Conservation (phyloP, 2,888 invertebrate species). For the Campoletis raptor region DNA sequence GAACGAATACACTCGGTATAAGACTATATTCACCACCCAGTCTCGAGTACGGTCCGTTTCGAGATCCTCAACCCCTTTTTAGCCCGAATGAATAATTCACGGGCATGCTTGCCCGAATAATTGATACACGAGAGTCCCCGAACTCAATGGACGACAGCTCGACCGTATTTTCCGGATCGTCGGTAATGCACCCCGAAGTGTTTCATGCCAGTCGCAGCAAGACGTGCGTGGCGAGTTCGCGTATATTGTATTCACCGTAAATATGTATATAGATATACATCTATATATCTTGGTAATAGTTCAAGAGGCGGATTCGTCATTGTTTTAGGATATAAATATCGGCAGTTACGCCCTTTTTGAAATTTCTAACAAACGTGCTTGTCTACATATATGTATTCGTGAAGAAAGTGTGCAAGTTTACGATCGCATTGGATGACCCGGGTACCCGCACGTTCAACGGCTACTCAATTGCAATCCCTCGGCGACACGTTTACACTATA, state of each 20-base stretch:
- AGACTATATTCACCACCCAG: slow-evolving; percentile 36
- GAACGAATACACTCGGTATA: slow-evolving; percentile 38
- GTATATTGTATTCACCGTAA: slow-evolving; percentile 45
- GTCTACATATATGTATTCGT: neutral
- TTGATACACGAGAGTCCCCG: slow-evolving; percentile 76
- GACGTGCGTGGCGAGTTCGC: slow-evolving; percentile 61
- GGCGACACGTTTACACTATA: slow-evolving; percentile 29
- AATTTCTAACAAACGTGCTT: neutral
- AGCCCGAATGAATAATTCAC: slow-evolving; percentile 77
- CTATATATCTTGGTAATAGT: neutral
- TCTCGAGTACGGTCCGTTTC: slow-evolving; percentile 55
- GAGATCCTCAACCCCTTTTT: slow-evolving; percentile 43
- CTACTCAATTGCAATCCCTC: slow-evolving; percentile 57
- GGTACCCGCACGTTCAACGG: slow-evolving; percentile 43
- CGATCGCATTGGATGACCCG: slow-evolving; percentile 37
- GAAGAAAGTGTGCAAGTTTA: slow-evolving; percentile 17
- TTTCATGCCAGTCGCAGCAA: slow-evolving; percentile 67
- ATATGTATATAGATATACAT: neutral
- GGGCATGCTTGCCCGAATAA: slow-evolving; percentile 77
- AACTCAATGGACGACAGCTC: slow-evolving; percentile 66
- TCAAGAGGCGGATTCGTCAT: neutral
- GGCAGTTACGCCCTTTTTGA: neutral
- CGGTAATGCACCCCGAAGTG: slow-evolving; percentile 71
- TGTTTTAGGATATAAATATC: neutral
- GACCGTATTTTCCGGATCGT: slow-evolving; percentile 72